Percentiles rank a stretch among this genome's conserved stretches.
Evolutionary conservation across 1,140 invertebrate species (phyloP).

Genomic region (Oreohelix idahoensis): DNA sequence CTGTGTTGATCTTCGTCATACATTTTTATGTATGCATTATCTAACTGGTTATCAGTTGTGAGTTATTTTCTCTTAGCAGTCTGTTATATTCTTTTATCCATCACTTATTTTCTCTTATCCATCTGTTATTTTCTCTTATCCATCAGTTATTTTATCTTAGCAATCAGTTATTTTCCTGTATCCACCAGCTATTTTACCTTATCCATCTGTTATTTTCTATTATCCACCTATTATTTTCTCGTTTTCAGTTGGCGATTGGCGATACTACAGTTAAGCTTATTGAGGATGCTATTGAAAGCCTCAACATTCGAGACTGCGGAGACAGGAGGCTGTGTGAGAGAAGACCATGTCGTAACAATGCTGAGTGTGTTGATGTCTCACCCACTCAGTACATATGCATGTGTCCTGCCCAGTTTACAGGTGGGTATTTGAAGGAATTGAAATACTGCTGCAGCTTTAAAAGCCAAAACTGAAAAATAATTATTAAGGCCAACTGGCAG

Average conservation of each 20-base stretch:
- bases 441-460: too few relatives aligned
- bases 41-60: too few relatives aligned
- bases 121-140: background rate
- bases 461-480: too few relatives aligned
- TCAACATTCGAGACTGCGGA: constrained; percentile 84
- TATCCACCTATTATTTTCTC: background rate
- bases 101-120: too few relatives aligned
- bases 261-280: constrained; percentile 79
- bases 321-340: constrained; percentile 73
- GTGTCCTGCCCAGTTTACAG: constrained; percentile 74
- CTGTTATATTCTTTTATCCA: too few relatives aligned
- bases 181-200: too few relatives aligned
- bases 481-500: too few relatives aligned
- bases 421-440: constrained; percentile 50
- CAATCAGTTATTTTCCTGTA: too few relatives aligned
- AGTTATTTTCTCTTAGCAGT: too few relatives aligned
- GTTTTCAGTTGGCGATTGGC: constrained; percentile 78
- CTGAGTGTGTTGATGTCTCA: constrained; percentile 73
- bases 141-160: too few relatives aligned
- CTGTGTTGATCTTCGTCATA: too few relatives aligned
- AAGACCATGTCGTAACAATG: constrained; percentile 78
- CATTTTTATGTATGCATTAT: too few relatives aligned
- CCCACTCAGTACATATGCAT: constrained; percentile 74
- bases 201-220: background rate
- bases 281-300: constrained; percentile 80